These are phyloP conservation scores for Sylvilagus bachmani DNA, from an alignment of 2,113 vertebrate genomes.

Conservation along the genomic window DNA sequence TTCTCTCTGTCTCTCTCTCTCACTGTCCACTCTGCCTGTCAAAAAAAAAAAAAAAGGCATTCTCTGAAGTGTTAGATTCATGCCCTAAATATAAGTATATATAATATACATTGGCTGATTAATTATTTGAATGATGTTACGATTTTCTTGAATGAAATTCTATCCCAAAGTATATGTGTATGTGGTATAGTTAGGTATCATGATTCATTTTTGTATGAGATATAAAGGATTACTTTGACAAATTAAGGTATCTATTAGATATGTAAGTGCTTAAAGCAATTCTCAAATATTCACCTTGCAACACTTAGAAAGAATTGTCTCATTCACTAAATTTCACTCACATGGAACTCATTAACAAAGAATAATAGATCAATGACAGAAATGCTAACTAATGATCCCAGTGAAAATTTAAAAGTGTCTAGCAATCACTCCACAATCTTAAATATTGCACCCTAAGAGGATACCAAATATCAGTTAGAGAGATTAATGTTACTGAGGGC, in stretches of 20 bases:
- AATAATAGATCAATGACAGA: conserved; percentile 72
- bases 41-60: no score
- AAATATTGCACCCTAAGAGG: conserved; percentile 63
- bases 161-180: not conserved
- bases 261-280: not conserved
- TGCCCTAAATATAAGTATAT: not conserved
- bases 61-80: not conserved
- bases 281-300: conserved; percentile 29
- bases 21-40: no score
- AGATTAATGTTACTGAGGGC: conserved; percentile 64
- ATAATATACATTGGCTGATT: not conserved
- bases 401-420: conserved; percentile 59
- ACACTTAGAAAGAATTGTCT: conserved; percentile 60
- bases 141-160: conserved; percentile 50
- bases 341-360: conserved; percentile 70
- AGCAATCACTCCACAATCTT: conserved; percentile 69
- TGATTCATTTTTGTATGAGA: conserved; percentile 12
- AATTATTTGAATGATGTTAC: not conserved
- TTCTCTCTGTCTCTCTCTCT: no score
- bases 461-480: conserved; percentile 64
- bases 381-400: conserved; percentile 69
- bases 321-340: conserved; percentile 64
- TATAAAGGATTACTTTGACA: conserved; percentile 14
- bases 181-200: not conserved
- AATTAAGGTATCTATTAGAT: conserved; percentile 27